phyloP scores from a whole-genome alignment of 2,888 invertebrate genomes.

The Acanthoscelides obtectus region DNA sequence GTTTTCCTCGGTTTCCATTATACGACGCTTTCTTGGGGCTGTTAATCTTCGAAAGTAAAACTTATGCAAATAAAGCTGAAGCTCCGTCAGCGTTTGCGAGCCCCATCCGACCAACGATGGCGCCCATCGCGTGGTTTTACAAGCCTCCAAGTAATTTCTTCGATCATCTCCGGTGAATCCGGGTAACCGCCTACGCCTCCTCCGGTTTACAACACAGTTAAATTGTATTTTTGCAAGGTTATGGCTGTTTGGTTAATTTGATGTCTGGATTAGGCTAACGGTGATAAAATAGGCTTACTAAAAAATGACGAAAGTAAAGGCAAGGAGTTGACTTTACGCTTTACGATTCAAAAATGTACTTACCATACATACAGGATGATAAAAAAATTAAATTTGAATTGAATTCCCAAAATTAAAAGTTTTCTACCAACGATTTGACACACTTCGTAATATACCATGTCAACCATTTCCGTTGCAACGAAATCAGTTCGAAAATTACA shows the following conservation, averaged over 20 bases:
- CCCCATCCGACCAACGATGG: not conserved
- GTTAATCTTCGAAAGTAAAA: conserved; percentile 50
- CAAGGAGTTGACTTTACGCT: no score
- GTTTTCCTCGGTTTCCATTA: conserved; percentile 40
- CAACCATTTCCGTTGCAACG: no score
- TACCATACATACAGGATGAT: no score
- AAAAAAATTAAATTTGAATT: no score
- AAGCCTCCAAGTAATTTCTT: conserved; percentile 44
- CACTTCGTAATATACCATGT: no score
- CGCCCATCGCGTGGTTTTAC: conserved; percentile 45
- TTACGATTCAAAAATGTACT: no score
- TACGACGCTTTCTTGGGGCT: conserved; percentile 43
- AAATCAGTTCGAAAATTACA: not conserved
- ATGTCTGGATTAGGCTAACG: no score
- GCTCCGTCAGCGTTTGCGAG: not conserved
- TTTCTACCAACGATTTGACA: no score
- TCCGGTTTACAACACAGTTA: not conserved
- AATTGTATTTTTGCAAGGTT: not conserved
- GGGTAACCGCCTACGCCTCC: conserved; percentile 15
- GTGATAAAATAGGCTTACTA: no score
- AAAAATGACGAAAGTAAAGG: no score
- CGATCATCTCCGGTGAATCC: conserved; percentile 12
- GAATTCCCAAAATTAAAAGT: no score
- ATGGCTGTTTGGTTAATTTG: not conserved
- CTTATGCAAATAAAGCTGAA: conserved; percentile 48